Evolutionary conservation across 1,140 invertebrate species (phyloP), one percentile per base, ranked within the genome.

Genomic region (Ditylenchus dipsaci): DNA sequence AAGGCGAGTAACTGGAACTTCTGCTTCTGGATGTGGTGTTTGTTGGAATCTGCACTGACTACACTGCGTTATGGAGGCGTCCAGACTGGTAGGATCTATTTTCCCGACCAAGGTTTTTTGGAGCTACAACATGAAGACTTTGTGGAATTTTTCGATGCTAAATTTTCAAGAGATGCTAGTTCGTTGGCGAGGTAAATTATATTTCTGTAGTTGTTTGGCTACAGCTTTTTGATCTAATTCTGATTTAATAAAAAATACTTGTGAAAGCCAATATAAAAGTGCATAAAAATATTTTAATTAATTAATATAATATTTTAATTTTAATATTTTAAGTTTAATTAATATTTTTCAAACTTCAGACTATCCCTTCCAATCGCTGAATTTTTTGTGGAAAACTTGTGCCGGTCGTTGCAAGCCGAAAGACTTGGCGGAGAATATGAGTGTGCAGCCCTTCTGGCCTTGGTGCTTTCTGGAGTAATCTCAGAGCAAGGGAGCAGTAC

Each of bases 1-100:
- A n/a, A n/a, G n/a, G n/a, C n/a, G n/a, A 11, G 9, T 59, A 59
- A 19, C 57, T 38, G 57, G 57, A 38, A 59, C 9, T 38, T 59
- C n/a, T n/a, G n/a, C n/a, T n/a, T n/a, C 19, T 38, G 21, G 57
- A 11, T 47, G 1, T 66, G 65, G 65, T 17, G 29, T 1, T n/a
- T 66, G 15, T 66, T 66, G 21, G 65, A 66, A 63, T 33, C 65
- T 38, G 65, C 49, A 38, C 65, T 45, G 11, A 53, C 65, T 21
- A 66, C 65, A 43, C 26, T 66, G 17, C 65, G 65, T 13, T 66
- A 63, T 23, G 65, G 65, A 26, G 65, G 65, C 29, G 45, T 66
- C 27, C 65, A 66, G 45, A 66, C 65, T 1, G 62, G 62, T 29
- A 21, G 57, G 38, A 17, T 47, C 21, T 66, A 66, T 26, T 66